Evolutionary conservation across 1,140 invertebrate genomes (phyloP).

Genomic region (Cydia fagiglandana): DNA sequence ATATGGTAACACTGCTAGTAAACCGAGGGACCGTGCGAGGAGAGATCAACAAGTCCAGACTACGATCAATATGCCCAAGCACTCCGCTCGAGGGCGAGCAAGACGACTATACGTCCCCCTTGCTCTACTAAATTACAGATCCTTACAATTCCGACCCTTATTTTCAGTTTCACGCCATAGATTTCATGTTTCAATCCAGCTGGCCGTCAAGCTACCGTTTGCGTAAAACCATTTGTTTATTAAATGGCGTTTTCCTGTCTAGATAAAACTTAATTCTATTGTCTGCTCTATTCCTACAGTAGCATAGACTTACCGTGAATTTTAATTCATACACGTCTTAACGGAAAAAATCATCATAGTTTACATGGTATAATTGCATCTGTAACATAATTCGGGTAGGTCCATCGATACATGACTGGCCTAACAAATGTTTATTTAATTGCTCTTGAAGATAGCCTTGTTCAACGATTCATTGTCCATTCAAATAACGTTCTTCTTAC

Average conservation of each 20-base stretch:
- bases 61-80: slow-evolving; percentile 70
- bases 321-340: neutral
- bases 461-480: neutral
- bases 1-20: slow-evolving; percentile 3
- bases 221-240: slow-evolving; percentile 4
- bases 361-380: neutral
- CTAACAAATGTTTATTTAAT: neutral
- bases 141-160: slow-evolving; percentile 31
- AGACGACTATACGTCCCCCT: slow-evolving; percentile 47
- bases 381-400: neutral
- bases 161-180: slow-evolving; percentile 30
- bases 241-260: neutral
- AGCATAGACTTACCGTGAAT: too few relatives aligned
- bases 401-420: neutral
- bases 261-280: neutral
- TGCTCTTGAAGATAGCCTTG: slow-evolving; percentile 10
- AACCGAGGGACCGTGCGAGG: slow-evolving; percentile 39
- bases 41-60: slow-evolving; percentile 76
- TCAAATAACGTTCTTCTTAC: neutral
- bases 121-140: slow-evolving; percentile 42
- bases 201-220: neutral
- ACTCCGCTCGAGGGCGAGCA: slow-evolving; percentile 52
- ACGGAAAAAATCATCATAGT: neutral
- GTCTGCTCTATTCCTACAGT: too few relatives aligned
- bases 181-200: slow-evolving; percentile 24